Evolutionary conservation across 2,797 vertebrate genomes (phyloP).

Genomic region (Botia kubotai): DNA sequence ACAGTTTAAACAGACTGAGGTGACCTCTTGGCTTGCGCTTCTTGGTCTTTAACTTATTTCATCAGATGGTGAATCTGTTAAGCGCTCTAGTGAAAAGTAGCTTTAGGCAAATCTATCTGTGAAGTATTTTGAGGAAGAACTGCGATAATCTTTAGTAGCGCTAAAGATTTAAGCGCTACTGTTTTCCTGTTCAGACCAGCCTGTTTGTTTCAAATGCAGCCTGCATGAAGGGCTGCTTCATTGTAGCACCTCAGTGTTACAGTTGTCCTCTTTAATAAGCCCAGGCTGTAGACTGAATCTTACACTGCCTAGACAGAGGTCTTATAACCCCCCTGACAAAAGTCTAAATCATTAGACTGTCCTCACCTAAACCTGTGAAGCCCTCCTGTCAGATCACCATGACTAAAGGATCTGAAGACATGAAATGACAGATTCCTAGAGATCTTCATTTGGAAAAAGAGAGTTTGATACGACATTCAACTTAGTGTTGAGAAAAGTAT

Average conservation of each 20-base stretch:
- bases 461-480: not conserved
- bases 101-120: not conserved
- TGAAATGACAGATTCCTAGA: not conserved
- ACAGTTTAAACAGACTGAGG: not conserved
- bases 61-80: constrained; percentile 8
- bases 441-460: not conserved
- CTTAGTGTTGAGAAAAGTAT: not conserved
- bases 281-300: not conserved
- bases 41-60: too few species aligned
- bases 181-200: not conserved
- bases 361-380: not conserved
- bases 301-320: not conserved
- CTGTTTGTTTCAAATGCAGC: not conserved
- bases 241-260: constrained; percentile 25
- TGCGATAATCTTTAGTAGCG: too few species aligned
- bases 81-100: not conserved
- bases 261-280: not conserved
- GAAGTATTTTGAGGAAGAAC: not conserved
- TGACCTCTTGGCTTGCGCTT: not conserved
- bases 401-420: not conserved
- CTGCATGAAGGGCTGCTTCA: not conserved
- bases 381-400: not conserved
- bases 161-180: not conserved
- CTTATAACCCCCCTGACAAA: not conserved
- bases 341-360: not conserved